phyloP scores from a whole-genome alignment of 2,797 vertebrate species.

The Aulostomus chinensis region DNA sequence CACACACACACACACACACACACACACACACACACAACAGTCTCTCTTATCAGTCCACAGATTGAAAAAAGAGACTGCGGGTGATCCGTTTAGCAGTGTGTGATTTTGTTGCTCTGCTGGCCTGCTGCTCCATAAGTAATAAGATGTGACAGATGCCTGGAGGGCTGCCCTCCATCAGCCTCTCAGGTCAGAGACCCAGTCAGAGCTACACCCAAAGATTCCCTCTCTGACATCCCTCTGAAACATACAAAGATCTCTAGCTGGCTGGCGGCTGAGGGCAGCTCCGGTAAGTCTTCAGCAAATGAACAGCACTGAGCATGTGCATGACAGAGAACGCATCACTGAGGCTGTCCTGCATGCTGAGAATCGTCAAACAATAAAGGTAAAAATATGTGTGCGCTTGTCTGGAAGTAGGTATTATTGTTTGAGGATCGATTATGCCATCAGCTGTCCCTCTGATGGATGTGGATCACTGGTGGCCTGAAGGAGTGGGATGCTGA shows the following conservation, averaged over 20 bases:
- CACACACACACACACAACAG: too few relatives aligned
- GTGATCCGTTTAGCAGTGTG: constrained; percentile 16
- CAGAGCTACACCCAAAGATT: constrained; percentile 42
- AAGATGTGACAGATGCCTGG: constrained; percentile 44
- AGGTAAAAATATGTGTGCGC: too few relatives aligned
- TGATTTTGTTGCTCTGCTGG: constrained; percentile 2
- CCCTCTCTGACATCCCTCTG: constrained; percentile 27
- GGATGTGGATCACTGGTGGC: too few relatives aligned
- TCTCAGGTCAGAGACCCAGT: constrained; percentile 42
- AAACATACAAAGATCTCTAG: constrained; percentile 32
- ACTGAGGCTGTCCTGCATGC: too few relatives aligned
- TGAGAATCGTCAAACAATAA: too few relatives aligned
- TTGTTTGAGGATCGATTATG: too few relatives aligned
- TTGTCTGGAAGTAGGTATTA: too few relatives aligned
- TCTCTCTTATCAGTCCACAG: too few relatives aligned
- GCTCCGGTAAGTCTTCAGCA: constrained; percentile 25
- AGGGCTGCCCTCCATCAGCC: constrained; percentile 38
- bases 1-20: too few relatives aligned
- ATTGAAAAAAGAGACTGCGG: neutral
- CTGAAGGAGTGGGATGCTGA: too few relatives aligned
- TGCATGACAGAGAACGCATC: neutral
- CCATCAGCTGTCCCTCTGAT: too few relatives aligned
- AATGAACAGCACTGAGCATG: constrained; percentile 24
- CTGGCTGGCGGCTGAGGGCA: constrained; percentile 32
- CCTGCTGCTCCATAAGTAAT: constrained; percentile 36